Conservation (phyloP, 2,113 vertebrate species). For the Lepisosteus osseus region DNA sequence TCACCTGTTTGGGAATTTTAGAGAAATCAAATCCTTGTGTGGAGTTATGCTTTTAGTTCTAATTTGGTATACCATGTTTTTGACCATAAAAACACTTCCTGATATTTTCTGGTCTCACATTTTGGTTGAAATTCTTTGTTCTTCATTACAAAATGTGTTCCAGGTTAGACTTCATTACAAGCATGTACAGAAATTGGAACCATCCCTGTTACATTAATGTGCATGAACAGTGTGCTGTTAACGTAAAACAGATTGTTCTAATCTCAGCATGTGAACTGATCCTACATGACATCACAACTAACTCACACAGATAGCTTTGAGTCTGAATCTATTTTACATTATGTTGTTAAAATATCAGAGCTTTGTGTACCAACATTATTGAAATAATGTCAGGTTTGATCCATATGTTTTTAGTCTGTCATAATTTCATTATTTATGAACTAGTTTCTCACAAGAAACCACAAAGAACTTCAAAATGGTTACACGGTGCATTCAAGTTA, state of each 20-base stretch:
- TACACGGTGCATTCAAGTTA: no score
- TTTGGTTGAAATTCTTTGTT: constrained; percentile 52
- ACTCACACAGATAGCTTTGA: not conserved
- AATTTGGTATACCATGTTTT: constrained; percentile 39
- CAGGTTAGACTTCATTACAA: constrained; percentile 68
- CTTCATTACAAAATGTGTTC: constrained; percentile 58
- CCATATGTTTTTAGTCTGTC: no score
- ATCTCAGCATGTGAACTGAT: constrained; percentile 14
- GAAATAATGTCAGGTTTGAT: no score
- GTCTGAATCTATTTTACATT: not conserved
- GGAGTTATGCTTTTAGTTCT: constrained; percentile 49
- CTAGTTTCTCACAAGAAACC: no score
- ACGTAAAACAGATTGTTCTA: constrained; percentile 61
- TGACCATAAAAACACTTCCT: constrained; percentile 22
- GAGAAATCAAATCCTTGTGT: constrained; percentile 40
- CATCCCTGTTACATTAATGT: constrained; percentile 46
- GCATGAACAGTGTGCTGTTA: constrained; percentile 48
- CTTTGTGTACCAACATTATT: not conserved
- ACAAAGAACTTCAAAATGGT: no score
- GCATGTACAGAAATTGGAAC: constrained; percentile 64
- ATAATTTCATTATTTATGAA: no score
- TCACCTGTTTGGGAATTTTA: constrained; percentile 31
- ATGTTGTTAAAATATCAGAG: not conserved
- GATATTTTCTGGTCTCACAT: constrained; percentile 17
- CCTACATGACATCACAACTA: constrained; percentile 2